Evolutionary conservation across 2,888 invertebrate species (phyloP).

Genomic region (Adelphocoris suturalis): DNA sequence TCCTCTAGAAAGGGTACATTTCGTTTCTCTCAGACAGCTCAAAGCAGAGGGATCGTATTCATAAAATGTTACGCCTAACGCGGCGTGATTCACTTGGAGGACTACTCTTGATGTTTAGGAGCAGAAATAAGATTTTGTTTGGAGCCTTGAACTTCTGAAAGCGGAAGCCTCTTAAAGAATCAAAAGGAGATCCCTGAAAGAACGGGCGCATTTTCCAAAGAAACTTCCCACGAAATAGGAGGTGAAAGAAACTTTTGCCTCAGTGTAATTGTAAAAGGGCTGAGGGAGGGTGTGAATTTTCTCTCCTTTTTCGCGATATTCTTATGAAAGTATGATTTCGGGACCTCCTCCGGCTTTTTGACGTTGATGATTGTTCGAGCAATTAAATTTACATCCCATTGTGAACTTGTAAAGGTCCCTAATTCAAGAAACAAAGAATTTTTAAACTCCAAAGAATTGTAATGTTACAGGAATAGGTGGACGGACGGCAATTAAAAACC

Average conservation of each 20-base stretch:
- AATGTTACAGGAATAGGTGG: not conserved
- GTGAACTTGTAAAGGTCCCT: no score
- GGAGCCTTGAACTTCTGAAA: not conserved
- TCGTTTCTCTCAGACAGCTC: not conserved
- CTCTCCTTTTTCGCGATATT: not conserved
- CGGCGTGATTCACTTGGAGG: not conserved
- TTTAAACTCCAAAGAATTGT: no score
- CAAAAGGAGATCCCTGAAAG: not conserved
- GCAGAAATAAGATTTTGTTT: not conserved
- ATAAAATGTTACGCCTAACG: not conserved
- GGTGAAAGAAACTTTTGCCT: conserved; percentile 26
- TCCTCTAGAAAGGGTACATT: not conserved
- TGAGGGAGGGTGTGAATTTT: not conserved
- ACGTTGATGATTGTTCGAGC: not conserved
- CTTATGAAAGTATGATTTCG: not conserved
- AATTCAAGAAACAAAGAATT: no score
- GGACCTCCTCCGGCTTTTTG: not conserved
- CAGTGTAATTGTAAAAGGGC: not conserved
- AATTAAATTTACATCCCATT: not conserved
- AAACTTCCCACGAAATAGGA: not conserved
- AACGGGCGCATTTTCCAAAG: not conserved
- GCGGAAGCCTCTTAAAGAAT: conserved; percentile 9
- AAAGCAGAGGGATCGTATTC: not conserved
- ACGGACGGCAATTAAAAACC: no score
- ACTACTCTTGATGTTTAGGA: conserved; percentile 26